phyloP scores from a whole-genome alignment of 2,113 vertebrate species.

The Sus scrofa region DNA sequence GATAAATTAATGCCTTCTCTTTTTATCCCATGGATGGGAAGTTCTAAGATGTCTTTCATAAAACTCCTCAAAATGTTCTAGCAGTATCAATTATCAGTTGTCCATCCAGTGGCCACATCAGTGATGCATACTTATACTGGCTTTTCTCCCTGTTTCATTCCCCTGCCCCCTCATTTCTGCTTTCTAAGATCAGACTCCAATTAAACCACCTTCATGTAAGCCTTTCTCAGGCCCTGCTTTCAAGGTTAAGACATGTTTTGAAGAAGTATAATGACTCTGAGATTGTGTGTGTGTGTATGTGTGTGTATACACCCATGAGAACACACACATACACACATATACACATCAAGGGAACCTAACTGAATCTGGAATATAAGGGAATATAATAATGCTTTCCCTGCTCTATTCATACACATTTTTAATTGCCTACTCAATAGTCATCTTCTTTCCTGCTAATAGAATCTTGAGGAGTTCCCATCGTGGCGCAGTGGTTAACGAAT shows the following conservation, averaged over 20 bases:
- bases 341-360: background rate
- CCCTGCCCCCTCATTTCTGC: background rate
- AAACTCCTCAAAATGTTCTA: background rate
- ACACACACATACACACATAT: background rate
- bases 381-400: background rate
- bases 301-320: too few relatives aligned
- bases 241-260: background rate
- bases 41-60: background rate
- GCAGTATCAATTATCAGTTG: background rate
- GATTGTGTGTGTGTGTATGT: background rate
- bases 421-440: background rate
- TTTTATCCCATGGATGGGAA: background rate
- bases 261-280: background rate
- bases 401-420: background rate
- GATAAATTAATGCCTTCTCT: slow-evolving; percentile 7
- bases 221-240: background rate
- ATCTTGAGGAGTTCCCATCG: too few relatives aligned
- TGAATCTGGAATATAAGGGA: background rate
- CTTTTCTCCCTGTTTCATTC: background rate
- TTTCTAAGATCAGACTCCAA: background rate
- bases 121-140: background rate
- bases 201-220: background rate
- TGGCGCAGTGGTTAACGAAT: too few relatives aligned
- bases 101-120: background rate
- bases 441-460: background rate